phyloP scores from a whole-genome alignment of 2,888 invertebrate genomes.

The Tuberolachnus salignus region DNA sequence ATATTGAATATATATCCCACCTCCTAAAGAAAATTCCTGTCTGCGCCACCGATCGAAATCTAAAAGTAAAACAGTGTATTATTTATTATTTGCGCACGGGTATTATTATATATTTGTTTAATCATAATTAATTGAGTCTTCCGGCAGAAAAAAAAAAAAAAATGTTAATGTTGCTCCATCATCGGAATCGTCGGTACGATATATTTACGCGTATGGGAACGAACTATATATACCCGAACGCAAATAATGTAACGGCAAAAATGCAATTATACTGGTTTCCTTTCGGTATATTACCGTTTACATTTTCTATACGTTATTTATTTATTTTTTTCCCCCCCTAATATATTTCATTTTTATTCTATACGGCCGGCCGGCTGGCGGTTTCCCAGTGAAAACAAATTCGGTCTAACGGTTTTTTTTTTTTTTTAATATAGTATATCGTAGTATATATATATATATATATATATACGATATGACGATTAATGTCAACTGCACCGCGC shows the following conservation, averaged over 20 bases:
- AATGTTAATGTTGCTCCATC: constrained; percentile 30
- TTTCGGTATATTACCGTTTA: not conserved
- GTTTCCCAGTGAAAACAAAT: not conserved
- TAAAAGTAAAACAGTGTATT: too few relatives aligned
- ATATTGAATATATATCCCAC: too few relatives aligned
- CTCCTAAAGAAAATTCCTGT: too few relatives aligned
- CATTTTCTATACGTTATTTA: too few relatives aligned
- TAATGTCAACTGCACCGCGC: not conserved
- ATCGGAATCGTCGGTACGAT: constrained; percentile 12
- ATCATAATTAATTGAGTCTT: constrained; percentile 50
- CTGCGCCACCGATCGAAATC: too few relatives aligned
- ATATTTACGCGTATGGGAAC: constrained; percentile 14
- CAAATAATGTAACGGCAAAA: constrained; percentile 10
- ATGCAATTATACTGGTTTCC: constrained; percentile 36
- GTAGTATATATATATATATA: not conserved
- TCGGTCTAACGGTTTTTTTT: too few relatives aligned
- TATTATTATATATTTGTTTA: too few relatives aligned
- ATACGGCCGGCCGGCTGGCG: too few relatives aligned
- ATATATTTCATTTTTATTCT: too few relatives aligned
- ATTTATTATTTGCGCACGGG: too few relatives aligned
- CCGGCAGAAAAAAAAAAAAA: constrained; percentile 27
- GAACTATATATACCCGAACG: not conserved
- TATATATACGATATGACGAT: too few relatives aligned
- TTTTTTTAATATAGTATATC: not conserved
- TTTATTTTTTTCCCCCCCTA: too few relatives aligned